These are phyloP conservation scores for Cyaniris semiargus DNA, from an alignment of 2,888 invertebrate genomes.

Conservation along the genomic window DNA sequence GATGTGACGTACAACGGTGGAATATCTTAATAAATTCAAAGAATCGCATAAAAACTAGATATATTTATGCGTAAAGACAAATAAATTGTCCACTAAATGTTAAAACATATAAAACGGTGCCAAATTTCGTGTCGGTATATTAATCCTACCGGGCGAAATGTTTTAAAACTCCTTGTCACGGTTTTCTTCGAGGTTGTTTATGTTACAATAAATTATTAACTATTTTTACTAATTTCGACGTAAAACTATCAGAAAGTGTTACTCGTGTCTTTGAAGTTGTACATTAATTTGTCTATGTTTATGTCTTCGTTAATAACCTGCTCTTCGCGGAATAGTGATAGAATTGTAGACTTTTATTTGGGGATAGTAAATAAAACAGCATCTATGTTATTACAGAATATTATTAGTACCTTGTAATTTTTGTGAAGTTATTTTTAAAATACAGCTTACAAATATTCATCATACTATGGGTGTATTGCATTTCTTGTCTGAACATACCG, in stretches of 20 bases:
- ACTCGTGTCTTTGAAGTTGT: conserved; percentile 26
- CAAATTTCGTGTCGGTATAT: conserved; percentile 30
- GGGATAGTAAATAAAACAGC: not conserved
- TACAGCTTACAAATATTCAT: too few species aligned
- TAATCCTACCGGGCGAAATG: conserved; percentile 18
- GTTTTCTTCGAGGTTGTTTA: conserved; percentile 13
- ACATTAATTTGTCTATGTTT: conserved; percentile 32
- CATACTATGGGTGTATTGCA: too few species aligned
- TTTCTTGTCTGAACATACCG: too few species aligned
- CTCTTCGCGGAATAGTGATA: not conserved
- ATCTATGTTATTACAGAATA: not conserved
- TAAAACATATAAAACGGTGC: conserved; percentile 32
- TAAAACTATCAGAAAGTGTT: not conserved
- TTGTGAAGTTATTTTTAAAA: too few species aligned
- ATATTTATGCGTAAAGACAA: conserved; percentile 5
- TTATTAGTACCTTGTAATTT: not conserved
- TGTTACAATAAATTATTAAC: conserved; percentile 9
- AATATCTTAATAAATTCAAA: conserved; percentile 18
- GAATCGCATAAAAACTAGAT: conserved; percentile 20
- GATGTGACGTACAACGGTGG: not conserved
- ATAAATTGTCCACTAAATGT: conserved; percentile 30
- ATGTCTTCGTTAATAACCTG: conserved; percentile 10
- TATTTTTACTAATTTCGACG: conserved; percentile 11
- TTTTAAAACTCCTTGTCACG: not conserved
- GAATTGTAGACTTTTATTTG: not conserved